Evolutionary conservation across 2,888 invertebrate species (phyloP).

Genomic region (Cosmorhoe ocellata): DNA sequence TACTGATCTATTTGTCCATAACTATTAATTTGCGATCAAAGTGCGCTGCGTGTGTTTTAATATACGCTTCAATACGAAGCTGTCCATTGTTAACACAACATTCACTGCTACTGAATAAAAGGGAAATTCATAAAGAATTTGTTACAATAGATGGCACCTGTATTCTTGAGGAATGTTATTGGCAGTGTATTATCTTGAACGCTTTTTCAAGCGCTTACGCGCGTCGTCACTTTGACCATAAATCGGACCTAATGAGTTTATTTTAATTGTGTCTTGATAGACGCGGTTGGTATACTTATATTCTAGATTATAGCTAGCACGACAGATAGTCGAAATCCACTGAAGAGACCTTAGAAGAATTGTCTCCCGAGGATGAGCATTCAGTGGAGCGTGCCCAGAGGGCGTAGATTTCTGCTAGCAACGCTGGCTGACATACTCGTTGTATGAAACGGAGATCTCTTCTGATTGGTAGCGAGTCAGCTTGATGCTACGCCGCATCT

Average conservation of each 20-base stretch:
- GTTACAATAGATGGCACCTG: conserved; percentile 59
- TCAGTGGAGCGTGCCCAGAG: conserved; percentile 19
- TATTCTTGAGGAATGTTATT: conserved; percentile 63
- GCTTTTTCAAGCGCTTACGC: conserved; percentile 33
- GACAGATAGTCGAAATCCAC: conserved; percentile 41
- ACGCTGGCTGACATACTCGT: conserved; percentile 89
- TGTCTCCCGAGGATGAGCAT: conserved; percentile 12
- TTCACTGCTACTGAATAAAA: conserved; percentile 27
- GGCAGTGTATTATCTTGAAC: conserved; percentile 60
- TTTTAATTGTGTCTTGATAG: conserved; percentile 38
- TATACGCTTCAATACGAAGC: conserved; percentile 6
- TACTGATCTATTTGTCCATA: conserved; percentile 28
- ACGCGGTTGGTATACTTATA: conserved; percentile 67
- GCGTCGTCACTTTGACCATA: conserved; percentile 68
- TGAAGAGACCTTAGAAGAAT: conserved; percentile 8
- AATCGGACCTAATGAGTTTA: conserved; percentile 44
- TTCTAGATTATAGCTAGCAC: conserved; percentile 60
- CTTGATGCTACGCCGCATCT: conserved; percentile 93
- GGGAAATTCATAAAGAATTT: conserved; percentile 49
- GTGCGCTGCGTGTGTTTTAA: conserved; percentile 38
- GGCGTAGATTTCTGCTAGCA: conserved; percentile 87
- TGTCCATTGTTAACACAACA: conserved; percentile 7
- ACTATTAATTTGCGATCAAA: conserved; percentile 59
- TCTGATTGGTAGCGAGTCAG: conserved; percentile 98
- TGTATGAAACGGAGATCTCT: conserved; percentile 94